These are phyloP conservation scores for Aegotheles bennettii DNA, from an alignment of 2,113 vertebrate species.

Conservation along the genomic window DNA sequence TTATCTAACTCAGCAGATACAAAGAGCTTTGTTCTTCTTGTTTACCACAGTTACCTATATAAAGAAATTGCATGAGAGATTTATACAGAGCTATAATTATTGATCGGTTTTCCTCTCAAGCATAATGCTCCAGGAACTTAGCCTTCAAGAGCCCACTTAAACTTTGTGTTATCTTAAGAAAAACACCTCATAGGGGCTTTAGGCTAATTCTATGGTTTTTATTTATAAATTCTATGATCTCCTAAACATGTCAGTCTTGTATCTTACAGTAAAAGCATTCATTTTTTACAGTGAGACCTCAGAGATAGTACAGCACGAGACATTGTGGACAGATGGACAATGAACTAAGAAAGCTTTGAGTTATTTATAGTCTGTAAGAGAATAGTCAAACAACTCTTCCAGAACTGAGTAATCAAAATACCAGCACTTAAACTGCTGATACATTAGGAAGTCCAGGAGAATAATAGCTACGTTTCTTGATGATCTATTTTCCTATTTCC, in stretches of 20 bases:
- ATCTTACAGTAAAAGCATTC: background rate
- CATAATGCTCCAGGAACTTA: background rate
- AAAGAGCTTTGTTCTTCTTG: background rate
- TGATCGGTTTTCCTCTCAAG: background rate
- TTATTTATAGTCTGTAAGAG: background rate
- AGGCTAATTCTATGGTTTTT: background rate
- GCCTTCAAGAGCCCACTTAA: background rate
- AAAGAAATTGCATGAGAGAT: background rate
- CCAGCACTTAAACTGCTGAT: background rate
- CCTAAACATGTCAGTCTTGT: background rate
- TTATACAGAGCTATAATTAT: background rate
- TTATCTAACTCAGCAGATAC: background rate
- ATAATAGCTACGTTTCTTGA: background rate
- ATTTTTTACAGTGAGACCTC: background rate
- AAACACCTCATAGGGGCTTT: background rate
- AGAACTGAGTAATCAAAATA: slow-evolving; percentile 1
- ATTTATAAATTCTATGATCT: background rate
- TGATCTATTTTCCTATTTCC: slow-evolving; percentile 33
- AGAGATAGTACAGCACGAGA: background rate
- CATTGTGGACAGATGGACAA: background rate
- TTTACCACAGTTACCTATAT: background rate
- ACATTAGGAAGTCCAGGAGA: slow-evolving; percentile 22
- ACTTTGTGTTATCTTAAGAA: background rate
- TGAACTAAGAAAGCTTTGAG: background rate
- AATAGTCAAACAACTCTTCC: background rate